Evolutionary conservation across 2,888 invertebrate genomes (phyloP).

Genomic region (Tinea pellionella): DNA sequence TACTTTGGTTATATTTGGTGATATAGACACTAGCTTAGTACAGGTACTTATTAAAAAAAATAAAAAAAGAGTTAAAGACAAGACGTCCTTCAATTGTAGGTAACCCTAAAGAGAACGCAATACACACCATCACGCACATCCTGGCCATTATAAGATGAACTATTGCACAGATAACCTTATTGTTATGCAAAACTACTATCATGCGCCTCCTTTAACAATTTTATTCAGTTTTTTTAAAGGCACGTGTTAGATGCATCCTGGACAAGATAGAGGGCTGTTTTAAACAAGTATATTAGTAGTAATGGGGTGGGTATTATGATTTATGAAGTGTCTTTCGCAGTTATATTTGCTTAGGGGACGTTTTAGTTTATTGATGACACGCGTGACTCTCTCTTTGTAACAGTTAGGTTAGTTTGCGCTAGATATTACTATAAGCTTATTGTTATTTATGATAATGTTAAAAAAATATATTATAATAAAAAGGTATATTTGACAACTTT

Average conservation of each 20-base stretch:
- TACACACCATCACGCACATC: background rate
- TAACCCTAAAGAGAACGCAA: background rate
- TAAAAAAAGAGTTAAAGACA: background rate
- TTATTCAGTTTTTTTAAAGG: constrained; percentile 27
- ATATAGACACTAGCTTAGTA: no score
- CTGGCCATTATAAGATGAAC: background rate
- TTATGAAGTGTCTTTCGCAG: constrained; percentile 63
- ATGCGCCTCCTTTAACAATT: constrained; percentile 31
- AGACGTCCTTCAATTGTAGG: background rate
- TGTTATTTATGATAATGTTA: background rate
- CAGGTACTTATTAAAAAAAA: background rate
- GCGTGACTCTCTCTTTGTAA: constrained; percentile 26
- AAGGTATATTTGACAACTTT: no score
- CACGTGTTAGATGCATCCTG: constrained; percentile 43
- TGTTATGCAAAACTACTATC: constrained; percentile 63
- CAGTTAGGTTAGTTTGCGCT: background rate
- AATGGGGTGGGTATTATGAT: constrained; percentile 59
- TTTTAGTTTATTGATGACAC: constrained; percentile 60
- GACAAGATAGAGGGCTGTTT: constrained; percentile 66
- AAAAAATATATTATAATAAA: no score
- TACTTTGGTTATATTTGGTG: no score
- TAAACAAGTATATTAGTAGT: constrained; percentile 64
- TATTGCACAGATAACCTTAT: constrained; percentile 26
- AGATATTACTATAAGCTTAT: background rate
- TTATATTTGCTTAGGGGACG: constrained; percentile 46